These are phyloP conservation scores for Scopus umbretta DNA, from an alignment of 2,113 vertebrate species.

Conservation along the genomic window DNA sequence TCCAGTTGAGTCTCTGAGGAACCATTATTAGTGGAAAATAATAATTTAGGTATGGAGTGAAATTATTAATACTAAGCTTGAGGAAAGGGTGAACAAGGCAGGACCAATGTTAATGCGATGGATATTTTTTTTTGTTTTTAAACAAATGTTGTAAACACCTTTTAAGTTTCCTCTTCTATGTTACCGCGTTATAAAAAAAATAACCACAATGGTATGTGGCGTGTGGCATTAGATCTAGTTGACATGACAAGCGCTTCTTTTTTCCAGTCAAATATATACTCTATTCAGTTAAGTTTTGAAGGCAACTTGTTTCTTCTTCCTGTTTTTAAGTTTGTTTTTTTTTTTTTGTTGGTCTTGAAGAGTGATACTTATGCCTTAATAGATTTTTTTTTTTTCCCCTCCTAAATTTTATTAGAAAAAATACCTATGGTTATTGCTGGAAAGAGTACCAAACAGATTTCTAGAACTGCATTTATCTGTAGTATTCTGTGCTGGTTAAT, in stretches of 20 bases:
- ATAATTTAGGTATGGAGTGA: neutral
- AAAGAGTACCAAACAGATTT: neutral
- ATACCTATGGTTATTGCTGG: neutral
- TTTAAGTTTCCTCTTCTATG: neutral
- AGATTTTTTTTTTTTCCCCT: neutral
- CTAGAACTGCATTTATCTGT: neutral
- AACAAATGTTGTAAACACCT: neutral
- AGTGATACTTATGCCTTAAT: neutral
- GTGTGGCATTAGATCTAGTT: neutral
- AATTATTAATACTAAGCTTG: neutral
- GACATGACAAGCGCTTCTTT: neutral
- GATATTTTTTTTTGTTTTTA: too few relatives aligned
- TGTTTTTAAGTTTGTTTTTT: neutral
- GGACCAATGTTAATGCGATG: neutral
- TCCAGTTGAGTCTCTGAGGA: neutral
- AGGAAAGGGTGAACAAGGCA: neutral
- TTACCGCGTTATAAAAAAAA: neutral
- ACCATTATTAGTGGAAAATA: neutral
- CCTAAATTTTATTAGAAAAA: neutral
- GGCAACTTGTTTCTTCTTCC: neutral
- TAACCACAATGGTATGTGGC: fast-evolving
- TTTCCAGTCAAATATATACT: neutral
- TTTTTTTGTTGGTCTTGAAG: neutral
- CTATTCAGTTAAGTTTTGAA: neutral
- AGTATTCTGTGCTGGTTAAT: neutral